Evolutionary conservation across 2,797 vertebrate species (phyloP), one percentile per base, ranked within the genome.

Genomic region (Pogonophryne albipinna): DNA sequence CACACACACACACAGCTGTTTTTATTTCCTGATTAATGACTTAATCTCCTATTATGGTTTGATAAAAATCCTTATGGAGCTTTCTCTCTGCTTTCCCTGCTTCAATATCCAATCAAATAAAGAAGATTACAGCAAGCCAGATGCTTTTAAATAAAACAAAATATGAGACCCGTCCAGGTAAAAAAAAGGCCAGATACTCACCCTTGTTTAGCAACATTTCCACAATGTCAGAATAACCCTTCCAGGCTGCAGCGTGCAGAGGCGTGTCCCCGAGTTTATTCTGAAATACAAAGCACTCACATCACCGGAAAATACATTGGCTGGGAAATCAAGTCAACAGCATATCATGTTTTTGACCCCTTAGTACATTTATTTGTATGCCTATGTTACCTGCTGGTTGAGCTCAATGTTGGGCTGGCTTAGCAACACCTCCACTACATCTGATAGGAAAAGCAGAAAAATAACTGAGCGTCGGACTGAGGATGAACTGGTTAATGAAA

Each of bases 191-290:
- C 34, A 38, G 6, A 62, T 23, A 84, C 92, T 92, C 91, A 98
- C 97, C 92, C 93, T 97, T 98, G 70, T 85, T 95, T 80, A 99
- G 95, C 83, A 99, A 94, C 95, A 98, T 95, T 94, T 98, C 96
- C 91, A 98, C 96, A 75, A 99, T 99, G 90, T 99, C 98, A 74
- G 97, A 95, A 83, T 99, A 98, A 79, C 98, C 98, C 69, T 99
- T 99, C 98, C 98, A 99, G 69, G 98, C 95, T 75, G 98, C 98
- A 78, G 98, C 98, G n/a, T 99, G 98, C 87, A 99, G 93, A 85
- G 94, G 80, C 3, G 98, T 98, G 93, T 99, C 98, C 75, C 98
- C 98, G 72, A 99, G 92, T 94, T 99, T 99, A 94, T 99, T 99
- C 98, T 99, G 83, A 65, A 90, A 83, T 46, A 86, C 62, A 89